Conservation (phyloP, 92 coral and sea anemone genomes). For the Palythoa heliodiscus region DNA sequence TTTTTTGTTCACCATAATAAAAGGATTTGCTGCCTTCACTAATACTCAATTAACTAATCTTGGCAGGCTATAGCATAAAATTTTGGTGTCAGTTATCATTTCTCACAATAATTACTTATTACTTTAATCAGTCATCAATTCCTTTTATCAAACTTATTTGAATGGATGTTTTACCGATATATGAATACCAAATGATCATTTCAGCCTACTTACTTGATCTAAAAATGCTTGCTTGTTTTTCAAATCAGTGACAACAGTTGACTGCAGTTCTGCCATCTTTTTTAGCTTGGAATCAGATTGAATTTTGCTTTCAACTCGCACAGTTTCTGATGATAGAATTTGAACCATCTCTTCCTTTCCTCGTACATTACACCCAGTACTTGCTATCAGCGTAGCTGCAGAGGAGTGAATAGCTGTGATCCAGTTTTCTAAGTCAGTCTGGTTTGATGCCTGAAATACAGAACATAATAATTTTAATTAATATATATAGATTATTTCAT, state of each 20-base stretch:
- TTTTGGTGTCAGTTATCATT: no score
- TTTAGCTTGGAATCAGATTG: constrained; percentile 93
- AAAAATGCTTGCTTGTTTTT: constrained; percentile 89
- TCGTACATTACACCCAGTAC: constrained; percentile 65
- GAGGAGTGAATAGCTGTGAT: constrained; percentile 90
- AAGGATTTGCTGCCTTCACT: no score
- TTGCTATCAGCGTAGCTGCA: constrained; percentile 83
- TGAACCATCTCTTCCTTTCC: constrained; percentile 87
- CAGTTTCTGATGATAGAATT: constrained; percentile 59
- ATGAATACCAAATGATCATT: no score
- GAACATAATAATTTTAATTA: no score
- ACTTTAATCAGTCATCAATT: no score
- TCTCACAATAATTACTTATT: no score
- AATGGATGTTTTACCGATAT: no score
- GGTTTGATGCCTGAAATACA: constrained; percentile 80
- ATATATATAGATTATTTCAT: no score
- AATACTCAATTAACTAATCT: no score
- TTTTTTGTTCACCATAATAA: no score
- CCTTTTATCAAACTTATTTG: no score
- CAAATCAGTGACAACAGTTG: constrained; percentile 89
- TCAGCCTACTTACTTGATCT: constrained; percentile 73
- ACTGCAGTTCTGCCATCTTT: constrained; percentile 99
- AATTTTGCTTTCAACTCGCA: constrained; percentile 72
- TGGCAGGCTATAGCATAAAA: no score
- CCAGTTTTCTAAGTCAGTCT: constrained; percentile 98